phyloP scores from a whole-genome alignment of 2,888 invertebrate species.

The Drosophila paramelanica region DNA sequence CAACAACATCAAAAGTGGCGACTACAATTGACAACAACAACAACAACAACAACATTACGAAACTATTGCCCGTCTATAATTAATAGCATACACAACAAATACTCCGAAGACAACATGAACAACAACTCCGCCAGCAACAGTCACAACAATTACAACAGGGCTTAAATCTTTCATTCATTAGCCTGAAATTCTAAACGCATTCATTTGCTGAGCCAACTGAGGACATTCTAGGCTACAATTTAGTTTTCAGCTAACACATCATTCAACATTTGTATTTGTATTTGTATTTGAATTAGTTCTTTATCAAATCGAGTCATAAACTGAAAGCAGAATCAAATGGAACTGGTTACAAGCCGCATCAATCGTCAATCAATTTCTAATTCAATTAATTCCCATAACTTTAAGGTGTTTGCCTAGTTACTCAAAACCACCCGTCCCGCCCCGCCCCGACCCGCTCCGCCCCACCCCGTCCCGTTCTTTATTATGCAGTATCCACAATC shows the following conservation, averaged over 20 bases:
- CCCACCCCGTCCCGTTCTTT: background rate
- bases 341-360: background rate
- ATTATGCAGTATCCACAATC: background rate
- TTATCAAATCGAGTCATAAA: background rate
- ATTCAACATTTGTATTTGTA: constrained; percentile 2
- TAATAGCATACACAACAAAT: constrained; percentile 34
- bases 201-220: background rate
- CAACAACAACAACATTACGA: constrained; percentile 76
- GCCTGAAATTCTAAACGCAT: constrained; percentile 2
- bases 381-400: background rate
- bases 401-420: background rate
- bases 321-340: background rate
- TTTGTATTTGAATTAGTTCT: background rate
- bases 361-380: background rate
- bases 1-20: constrained; percentile 53
- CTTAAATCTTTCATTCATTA: constrained; percentile 6
- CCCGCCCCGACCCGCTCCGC: too few species aligned
- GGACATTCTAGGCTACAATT: constrained; percentile 1
- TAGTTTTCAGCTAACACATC: constrained; percentile 23
- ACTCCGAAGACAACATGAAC: constrained; percentile 5
- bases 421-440: background rate
- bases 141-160: constrained; percentile 21
- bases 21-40: constrained; percentile 59
- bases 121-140: constrained; percentile 12
- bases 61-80: constrained; percentile 77